These are phyloP conservation scores for Hyposoter dolosus DNA, from an alignment of 2,888 invertebrate species.

Conservation along the genomic window DNA sequence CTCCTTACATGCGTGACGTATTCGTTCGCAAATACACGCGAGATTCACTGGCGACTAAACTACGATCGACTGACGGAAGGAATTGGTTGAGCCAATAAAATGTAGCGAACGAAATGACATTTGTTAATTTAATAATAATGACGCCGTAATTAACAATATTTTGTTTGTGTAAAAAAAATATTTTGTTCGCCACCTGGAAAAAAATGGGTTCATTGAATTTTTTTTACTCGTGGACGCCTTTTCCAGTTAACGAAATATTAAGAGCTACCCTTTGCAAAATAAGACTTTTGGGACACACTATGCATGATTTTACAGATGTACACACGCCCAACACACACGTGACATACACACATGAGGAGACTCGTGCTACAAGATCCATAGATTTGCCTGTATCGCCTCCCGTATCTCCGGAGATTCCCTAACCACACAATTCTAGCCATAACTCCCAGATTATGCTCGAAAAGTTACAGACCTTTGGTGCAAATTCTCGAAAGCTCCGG, in stretches of 20 bases:
- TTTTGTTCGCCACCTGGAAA: no score
- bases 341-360: constrained; percentile 32
- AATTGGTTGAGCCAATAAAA: no score
- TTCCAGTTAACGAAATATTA: no score
- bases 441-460: constrained; percentile 25
- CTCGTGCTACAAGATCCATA: constrained; percentile 15
- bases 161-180: no score
- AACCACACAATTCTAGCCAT: constrained; percentile 34
- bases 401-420: constrained; percentile 17
- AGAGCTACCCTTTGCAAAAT: not conserved
- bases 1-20: constrained; percentile 47
- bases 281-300: not conserved
- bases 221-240: no score
- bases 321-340: constrained; percentile 9
- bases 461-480: constrained; percentile 29
- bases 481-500: constrained; percentile 31
- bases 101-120: no score
- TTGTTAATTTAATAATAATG: no score
- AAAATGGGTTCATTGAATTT: no score
- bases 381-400: not conserved
- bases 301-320: not conserved
- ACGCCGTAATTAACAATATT: no score
- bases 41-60: not conserved
- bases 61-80: not conserved
- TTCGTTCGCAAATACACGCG: constrained; percentile 36